Evolutionary conservation across 2,888 invertebrate species (phyloP).

Genomic region (Spodoptera littoralis): DNA sequence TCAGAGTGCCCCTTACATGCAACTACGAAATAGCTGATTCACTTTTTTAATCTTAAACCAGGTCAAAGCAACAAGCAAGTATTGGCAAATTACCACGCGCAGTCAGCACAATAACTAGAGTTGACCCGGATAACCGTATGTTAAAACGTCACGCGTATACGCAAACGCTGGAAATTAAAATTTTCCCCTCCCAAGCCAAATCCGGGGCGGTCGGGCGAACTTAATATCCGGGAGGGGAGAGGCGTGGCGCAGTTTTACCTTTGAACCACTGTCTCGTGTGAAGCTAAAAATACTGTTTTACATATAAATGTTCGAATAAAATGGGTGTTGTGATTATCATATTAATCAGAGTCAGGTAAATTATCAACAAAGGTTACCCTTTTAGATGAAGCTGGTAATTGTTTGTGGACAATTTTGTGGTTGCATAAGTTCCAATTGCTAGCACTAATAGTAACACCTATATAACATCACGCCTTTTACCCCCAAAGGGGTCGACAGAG

Average conservation of each 20-base stretch:
- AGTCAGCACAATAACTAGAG: slow-evolving; percentile 35
- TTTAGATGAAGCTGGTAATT: slow-evolving; percentile 20
- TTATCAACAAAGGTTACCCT: slow-evolving; percentile 17
- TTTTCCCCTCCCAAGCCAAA: slow-evolving; percentile 46
- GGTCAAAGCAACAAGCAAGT: slow-evolving; percentile 25
- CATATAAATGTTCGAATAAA: slow-evolving; percentile 47
- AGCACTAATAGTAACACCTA: too few species aligned
- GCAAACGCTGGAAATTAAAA: slow-evolving; percentile 55
- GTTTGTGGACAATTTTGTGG: slow-evolving; percentile 5
- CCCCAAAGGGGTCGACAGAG: too few species aligned
- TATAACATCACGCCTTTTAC: too few species aligned
- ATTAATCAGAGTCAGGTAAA: slow-evolving; percentile 40
- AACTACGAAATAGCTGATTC: slow-evolving; percentile 9
- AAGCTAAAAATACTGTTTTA: slow-evolving; percentile 45
- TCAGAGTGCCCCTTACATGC: too few species aligned
- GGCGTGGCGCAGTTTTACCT: slow-evolving; percentile 42
- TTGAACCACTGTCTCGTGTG: slow-evolving; percentile 46
- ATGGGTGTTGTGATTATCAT: slow-evolving; percentile 50
- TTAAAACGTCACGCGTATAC: slow-evolving; percentile 37
- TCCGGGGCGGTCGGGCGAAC: slow-evolving; percentile 41
- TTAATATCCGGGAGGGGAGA: slow-evolving; percentile 55
- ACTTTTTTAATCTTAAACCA: slow-evolving; percentile 6
- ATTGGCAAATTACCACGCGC: slow-evolving; percentile 43
- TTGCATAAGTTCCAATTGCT: background rate
- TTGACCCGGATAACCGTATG: slow-evolving; percentile 46